A percentile compares a stretch with the other conserved stretches of the same genome.
Conservation (phyloP, 2,888 invertebrate genomes). For the Dorcus parallelipipedus region DNA sequence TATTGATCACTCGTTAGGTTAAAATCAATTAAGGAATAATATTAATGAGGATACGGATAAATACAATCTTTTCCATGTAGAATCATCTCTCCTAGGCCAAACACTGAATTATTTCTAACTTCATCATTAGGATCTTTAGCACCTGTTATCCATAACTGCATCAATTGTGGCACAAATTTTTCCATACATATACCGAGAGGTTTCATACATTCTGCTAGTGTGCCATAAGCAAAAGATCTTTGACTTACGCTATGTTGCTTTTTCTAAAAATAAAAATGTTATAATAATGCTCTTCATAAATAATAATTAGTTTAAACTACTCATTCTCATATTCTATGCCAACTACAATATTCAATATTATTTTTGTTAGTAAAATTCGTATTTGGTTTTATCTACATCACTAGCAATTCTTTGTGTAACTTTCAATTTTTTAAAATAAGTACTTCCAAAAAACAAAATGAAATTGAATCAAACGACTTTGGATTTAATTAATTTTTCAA, state of each 20-base stretch:
- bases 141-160: conserved; percentile 61
- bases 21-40: conserved; percentile 5
- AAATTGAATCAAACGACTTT: too few relatives aligned
- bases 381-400: not conserved
- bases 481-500: too few relatives aligned
- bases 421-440: not conserved
- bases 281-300: not conserved
- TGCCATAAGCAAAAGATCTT: conserved; percentile 69
- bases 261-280: conserved; percentile 50
- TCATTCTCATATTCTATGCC: not conserved
- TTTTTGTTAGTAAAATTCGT: not conserved
- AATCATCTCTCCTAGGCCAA: conserved; percentile 71
- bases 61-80: conserved; percentile 62
- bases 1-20: too few relatives aligned
- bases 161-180: conserved; percentile 58
- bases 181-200: conserved; percentile 56
- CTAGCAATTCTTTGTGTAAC: not conserved
- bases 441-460: too few relatives aligned
- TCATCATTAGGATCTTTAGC: conserved; percentile 63
- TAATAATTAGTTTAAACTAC: not conserved
- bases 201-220: conserved; percentile 68
- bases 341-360: not conserved
- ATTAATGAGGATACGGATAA: conserved; percentile 54
- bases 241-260: conserved; percentile 63
- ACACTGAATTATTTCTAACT: conserved; percentile 74